These are phyloP conservation scores for Allygus modestus DNA, from an alignment of 2,888 invertebrate genomes.

Conservation along the genomic window DNA sequence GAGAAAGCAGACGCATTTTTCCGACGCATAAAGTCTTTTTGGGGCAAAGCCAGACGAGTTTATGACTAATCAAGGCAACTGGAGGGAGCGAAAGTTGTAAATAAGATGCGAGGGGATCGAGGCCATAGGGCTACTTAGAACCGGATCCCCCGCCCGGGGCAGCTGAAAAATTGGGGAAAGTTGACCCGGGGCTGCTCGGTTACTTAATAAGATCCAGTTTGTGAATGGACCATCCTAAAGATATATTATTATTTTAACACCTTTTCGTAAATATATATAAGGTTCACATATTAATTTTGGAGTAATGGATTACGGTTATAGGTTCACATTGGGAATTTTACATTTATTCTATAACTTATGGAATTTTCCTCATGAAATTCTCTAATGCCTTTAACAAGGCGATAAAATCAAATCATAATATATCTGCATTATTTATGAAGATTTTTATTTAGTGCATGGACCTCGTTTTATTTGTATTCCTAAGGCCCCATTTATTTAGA, in stretches of 20 bases:
- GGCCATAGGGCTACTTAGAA: constrained; percentile 45
- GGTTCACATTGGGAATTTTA: no score
- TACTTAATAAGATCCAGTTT: constrained; percentile 21
- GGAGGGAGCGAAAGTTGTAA: constrained; percentile 52
- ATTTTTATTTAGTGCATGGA: no score
- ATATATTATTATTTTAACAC: not conserved
- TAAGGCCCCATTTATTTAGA: no score
- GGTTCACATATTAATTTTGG: no score
- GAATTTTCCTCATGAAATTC: no score
- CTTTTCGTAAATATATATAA: not conserved
- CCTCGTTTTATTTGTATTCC: no score
- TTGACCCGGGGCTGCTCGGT: not conserved
- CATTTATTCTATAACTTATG: no score
- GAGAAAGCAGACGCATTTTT: constrained; percentile 47
- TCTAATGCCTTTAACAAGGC: no score
- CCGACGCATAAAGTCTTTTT: constrained; percentile 33
- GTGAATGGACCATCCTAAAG: not conserved
- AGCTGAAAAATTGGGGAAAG: constrained; percentile 55
- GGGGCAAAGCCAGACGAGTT: constrained; percentile 32
- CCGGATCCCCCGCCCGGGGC: constrained; percentile 29
- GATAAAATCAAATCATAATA: no score
- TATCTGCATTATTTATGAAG: no score
- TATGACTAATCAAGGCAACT: constrained; percentile 45
- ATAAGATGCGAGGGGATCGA: constrained; percentile 53
- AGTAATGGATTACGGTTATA: no score